phyloP scores from a whole-genome alignment of 2,113 vertebrate genomes.

The Catagonus wagneri region DNA sequence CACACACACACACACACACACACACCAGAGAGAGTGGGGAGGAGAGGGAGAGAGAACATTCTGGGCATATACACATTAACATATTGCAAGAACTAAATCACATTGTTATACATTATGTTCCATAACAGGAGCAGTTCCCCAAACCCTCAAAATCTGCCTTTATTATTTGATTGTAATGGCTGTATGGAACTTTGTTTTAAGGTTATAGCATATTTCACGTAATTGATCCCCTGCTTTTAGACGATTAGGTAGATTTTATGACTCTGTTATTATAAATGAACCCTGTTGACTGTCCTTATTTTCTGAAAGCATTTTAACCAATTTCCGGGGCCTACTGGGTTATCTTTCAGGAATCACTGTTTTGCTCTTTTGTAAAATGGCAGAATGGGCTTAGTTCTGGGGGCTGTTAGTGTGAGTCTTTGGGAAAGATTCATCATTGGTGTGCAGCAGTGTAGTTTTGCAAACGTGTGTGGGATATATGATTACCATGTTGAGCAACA shows the following conservation, averaged over 20 bases:
- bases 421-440: not conserved
- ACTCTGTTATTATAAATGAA: conserved; percentile 48
- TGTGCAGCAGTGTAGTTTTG: not conserved
- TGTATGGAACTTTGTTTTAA: conserved; percentile 41
- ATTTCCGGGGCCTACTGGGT: not conserved
- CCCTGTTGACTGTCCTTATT: conserved; percentile 13
- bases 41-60: not conserved
- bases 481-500: conserved; percentile 28
- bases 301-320: conserved; percentile 20
- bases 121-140: not conserved
- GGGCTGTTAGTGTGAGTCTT: not conserved
- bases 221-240: conserved; percentile 66
- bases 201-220: conserved; percentile 37
- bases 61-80: not conserved
- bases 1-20: too few species aligned
- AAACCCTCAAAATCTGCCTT: not conserved
- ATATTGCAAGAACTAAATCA: not conserved
- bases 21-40: not conserved
- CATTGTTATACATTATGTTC: not conserved
- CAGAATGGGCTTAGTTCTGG: not conserved
- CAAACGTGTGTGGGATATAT: not conserved
- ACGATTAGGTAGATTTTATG: conserved; percentile 65
- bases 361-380: conserved; percentile 9
- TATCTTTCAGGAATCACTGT: conserved; percentile 15
- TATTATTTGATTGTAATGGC: not conserved